phyloP scores from a whole-genome alignment of 2,888 invertebrate genomes.

The Anthophora plumipes region DNA sequence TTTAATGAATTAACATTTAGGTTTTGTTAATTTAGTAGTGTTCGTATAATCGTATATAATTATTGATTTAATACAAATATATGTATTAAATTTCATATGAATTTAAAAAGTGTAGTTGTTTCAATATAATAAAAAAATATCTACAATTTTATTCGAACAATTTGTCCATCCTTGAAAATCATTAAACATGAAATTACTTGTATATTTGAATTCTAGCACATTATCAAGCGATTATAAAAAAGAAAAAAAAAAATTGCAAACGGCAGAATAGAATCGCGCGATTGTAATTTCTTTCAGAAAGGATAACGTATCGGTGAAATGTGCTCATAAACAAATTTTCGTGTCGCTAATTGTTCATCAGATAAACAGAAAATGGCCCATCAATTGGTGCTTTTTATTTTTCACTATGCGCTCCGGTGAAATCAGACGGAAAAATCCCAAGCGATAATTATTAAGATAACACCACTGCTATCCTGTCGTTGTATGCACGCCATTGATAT shows the following conservation, averaged over 20 bases:
- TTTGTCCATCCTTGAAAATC: background rate
- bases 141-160: background rate
- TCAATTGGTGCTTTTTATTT: conserved; percentile 25
- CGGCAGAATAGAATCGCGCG: background rate
- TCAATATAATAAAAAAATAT: background rate
- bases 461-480: conserved; percentile 32
- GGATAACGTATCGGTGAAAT: background rate
- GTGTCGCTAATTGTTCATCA: conserved; percentile 34
- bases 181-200: background rate
- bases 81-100: background rate
- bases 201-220: background rate
- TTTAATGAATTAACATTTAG: no score
- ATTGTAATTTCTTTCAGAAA: background rate
- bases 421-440: conserved; percentile 62
- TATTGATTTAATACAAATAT: background rate
- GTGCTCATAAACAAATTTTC: conserved; percentile 32
- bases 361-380: conserved; percentile 38
- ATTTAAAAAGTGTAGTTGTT: no score
- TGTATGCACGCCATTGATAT: conserved; percentile 46
- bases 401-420: conserved; percentile 33
- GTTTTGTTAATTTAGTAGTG: no score
- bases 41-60: background rate
- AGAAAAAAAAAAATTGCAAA: background rate
- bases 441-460: conserved; percentile 59
- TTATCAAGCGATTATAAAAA: background rate